These are phyloP conservation scores for Ectemnius cavifrons DNA, from an alignment of 2,888 invertebrate genomes.

Conservation along the genomic window DNA sequence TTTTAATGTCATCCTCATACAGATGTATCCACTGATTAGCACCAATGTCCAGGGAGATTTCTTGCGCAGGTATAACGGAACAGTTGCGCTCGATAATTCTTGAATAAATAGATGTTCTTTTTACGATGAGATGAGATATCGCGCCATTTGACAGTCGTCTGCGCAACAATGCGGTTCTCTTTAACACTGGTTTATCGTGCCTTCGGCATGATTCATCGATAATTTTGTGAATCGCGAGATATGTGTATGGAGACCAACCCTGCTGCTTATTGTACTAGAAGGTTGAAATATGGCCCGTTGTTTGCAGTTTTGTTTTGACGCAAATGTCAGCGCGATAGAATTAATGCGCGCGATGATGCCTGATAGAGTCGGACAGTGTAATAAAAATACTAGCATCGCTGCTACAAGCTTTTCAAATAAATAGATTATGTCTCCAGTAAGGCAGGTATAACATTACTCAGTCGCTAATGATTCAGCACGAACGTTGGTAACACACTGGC, in stretches of 20 bases:
- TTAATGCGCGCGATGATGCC: slow-evolving; percentile 37
- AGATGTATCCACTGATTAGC: too few relatives aligned
- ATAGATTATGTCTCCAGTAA: background rate
- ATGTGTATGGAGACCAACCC: too few relatives aligned
- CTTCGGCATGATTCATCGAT: too few relatives aligned
- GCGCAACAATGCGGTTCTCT: too few relatives aligned
- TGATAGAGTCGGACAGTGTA: slow-evolving; percentile 13
- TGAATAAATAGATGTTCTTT: background rate
- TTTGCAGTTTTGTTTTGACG: slow-evolving; percentile 33
- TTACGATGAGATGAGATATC: background rate
- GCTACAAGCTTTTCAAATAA: slow-evolving; percentile 5
- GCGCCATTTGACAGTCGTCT: background rate
- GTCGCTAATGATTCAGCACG: background rate
- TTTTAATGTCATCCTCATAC: too few relatives aligned
- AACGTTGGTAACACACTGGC: background rate
- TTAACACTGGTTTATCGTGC: too few relatives aligned
- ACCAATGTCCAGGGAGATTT: too few relatives aligned
- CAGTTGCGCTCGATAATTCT: background rate
- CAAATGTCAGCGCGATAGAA: slow-evolving; percentile 31
- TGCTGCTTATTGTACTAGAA: background rate
- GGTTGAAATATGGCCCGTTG: slow-evolving; percentile 32
- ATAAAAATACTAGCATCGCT: slow-evolving; percentile 14
- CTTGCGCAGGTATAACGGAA: background rate
- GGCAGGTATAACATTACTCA: background rate
- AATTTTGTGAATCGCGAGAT: too few relatives aligned